Conservation (phyloP, 2,113 vertebrate species). For the Lota lota region DNA sequence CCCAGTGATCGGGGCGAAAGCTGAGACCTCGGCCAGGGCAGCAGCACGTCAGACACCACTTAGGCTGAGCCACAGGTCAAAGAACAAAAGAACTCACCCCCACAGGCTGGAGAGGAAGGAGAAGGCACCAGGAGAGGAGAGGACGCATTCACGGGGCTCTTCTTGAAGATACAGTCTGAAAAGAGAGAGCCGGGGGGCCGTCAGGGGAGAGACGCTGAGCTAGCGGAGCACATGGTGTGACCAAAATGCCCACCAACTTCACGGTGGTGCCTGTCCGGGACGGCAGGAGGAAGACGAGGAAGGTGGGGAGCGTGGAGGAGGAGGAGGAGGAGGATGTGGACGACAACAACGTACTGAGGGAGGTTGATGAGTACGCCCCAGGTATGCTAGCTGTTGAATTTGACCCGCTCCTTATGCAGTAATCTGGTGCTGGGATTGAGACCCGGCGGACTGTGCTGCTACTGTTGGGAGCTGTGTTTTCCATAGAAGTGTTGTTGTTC, state of each 20-base stretch:
- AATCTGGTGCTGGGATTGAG: too few species aligned
- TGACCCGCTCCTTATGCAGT: not conserved
- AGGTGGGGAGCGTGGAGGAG: slow-evolving; percentile 39
- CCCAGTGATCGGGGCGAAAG: slow-evolving; percentile 60
- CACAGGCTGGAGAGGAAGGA: not conserved
- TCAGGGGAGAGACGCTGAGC: slow-evolving; percentile 22
- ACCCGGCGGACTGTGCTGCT: too few species aligned
- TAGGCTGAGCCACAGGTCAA: slow-evolving; percentile 15
- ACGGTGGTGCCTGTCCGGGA: slow-evolving; percentile 77
- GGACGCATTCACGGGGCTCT: too few species aligned
- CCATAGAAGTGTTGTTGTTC: too few species aligned
- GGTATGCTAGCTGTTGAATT: slow-evolving; percentile 40
- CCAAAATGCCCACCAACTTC: slow-evolving; percentile 79
- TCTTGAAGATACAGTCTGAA: not conserved
- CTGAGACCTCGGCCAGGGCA: slow-evolving; percentile 41
- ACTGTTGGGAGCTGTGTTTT: too few species aligned
- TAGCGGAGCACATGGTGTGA: slow-evolving; percentile 58
- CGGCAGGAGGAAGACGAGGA: slow-evolving; percentile 26
- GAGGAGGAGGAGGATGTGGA: slow-evolving; percentile 53
- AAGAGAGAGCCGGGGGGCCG: not conserved
- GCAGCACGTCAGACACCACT: slow-evolving; percentile 26
- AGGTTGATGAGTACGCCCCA: slow-evolving; percentile 50
- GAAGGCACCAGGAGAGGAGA: too few species aligned
- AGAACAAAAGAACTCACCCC: slow-evolving; percentile 16
- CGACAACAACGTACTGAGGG: slow-evolving; percentile 53